Evolutionary conservation across 2,113 vertebrate genomes (phyloP).

Genomic region (Ameiurus melas): DNA sequence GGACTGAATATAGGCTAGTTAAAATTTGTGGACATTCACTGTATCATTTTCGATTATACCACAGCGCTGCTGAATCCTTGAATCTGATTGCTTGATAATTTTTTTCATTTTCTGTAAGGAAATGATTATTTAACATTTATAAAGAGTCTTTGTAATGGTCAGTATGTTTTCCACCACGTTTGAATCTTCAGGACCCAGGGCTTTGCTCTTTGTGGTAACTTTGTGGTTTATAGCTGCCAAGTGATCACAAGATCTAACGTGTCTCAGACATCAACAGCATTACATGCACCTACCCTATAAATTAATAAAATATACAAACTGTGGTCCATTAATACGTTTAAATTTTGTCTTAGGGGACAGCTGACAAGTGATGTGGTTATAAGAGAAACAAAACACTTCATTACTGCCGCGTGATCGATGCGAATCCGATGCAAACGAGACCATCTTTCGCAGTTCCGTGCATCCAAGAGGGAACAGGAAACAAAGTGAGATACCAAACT

Average conservation of each 20-base stretch:
- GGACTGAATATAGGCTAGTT: neutral
- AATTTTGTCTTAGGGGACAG: neutral
- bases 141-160: neutral
- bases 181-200: neutral
- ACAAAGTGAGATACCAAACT: conserved; percentile 26
- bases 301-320: neutral
- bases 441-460: neutral
- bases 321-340: neutral
- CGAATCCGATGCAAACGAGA: neutral
- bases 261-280: neutral
- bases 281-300: neutral
- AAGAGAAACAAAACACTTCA: neutral
- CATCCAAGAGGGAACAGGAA: neutral
- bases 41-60: neutral
- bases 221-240: neutral
- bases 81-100: neutral
- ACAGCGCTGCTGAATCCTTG: neutral
- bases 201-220: neutral
- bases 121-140: neutral
- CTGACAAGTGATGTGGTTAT: neutral
- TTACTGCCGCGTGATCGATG: neutral
- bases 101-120: neutral
- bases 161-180: neutral
- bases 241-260: neutral
- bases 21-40: neutral